Conservation (phyloP, 2,113 vertebrate species). For the Lophura nycthemera region DNA sequence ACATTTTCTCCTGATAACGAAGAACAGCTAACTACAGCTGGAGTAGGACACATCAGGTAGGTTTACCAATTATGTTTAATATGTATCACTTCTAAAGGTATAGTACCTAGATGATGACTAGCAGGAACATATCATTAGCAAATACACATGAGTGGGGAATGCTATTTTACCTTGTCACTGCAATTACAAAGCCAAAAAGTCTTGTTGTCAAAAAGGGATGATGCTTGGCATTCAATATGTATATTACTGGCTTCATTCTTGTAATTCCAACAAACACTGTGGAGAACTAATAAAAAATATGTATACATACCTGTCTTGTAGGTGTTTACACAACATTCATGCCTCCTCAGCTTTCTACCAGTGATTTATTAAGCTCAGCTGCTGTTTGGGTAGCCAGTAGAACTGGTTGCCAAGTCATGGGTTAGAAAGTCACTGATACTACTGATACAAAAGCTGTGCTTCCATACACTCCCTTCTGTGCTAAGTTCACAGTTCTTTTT, state of each 20-base stretch:
- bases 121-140: not conserved
- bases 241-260: not conserved
- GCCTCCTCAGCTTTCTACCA: not conserved
- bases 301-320: not conserved
- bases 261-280: not conserved
- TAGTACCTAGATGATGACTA: not conserved
- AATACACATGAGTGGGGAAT: not conserved
- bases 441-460: not conserved
- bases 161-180: not conserved
- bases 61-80: not conserved
- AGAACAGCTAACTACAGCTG: conserved; percentile 87
- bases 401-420: not conserved
- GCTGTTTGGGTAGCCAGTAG: not conserved
- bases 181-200: not conserved
- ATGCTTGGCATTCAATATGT: not conserved
- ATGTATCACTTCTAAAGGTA: not conserved
- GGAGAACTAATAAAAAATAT: not conserved
- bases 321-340: not conserved
- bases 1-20: conserved; percentile 90
- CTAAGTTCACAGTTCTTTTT: not conserved
- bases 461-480: not conserved
- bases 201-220: not conserved
- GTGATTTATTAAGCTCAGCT: not conserved
- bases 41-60: conserved; percentile 92
- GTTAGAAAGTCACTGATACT: not conserved